These are phyloP conservation scores for Cynopterus sphinx DNA, from an alignment of 2,797 vertebrate species.

Conservation along the genomic window DNA sequence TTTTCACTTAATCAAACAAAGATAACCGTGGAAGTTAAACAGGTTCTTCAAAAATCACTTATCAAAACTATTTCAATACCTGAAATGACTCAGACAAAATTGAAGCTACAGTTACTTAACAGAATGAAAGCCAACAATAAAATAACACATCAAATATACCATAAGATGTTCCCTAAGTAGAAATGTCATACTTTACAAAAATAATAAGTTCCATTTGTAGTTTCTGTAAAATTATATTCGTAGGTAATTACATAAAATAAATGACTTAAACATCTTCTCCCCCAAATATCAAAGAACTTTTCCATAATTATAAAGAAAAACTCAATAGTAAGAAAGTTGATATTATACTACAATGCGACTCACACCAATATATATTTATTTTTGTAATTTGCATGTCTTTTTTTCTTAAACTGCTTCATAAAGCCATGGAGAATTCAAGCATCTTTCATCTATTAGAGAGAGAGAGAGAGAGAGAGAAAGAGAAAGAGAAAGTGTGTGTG, in stretches of 20 bases:
- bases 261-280: not conserved
- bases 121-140: not conserved
- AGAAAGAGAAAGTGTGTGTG: not conserved
- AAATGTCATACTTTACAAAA: not conserved
- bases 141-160: not conserved
- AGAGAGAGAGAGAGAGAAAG: too few species aligned
- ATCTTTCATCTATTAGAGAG: not conserved
- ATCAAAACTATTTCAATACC: not conserved
- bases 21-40: not conserved
- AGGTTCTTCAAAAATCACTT: not conserved
- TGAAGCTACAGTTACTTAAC: not conserved
- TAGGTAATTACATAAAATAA: not conserved
- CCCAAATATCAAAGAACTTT: not conserved
- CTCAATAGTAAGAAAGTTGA: not conserved
- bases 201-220: not conserved
- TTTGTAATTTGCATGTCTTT: not conserved
- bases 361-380: not conserved
- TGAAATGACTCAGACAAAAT: constrained; percentile 4
- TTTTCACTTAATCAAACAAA: constrained; percentile 23
- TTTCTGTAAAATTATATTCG: constrained; percentile 29
- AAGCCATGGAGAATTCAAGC: not conserved
- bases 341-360: not conserved
- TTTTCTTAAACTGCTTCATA: not conserved
- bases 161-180: not conserved
- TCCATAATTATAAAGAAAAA: not conserved